Percentiles rank a stretch among this genome's conserved stretches.
Conservation (phyloP, 1,140 invertebrate species). For the Hylaeus anthracinus region DNA sequence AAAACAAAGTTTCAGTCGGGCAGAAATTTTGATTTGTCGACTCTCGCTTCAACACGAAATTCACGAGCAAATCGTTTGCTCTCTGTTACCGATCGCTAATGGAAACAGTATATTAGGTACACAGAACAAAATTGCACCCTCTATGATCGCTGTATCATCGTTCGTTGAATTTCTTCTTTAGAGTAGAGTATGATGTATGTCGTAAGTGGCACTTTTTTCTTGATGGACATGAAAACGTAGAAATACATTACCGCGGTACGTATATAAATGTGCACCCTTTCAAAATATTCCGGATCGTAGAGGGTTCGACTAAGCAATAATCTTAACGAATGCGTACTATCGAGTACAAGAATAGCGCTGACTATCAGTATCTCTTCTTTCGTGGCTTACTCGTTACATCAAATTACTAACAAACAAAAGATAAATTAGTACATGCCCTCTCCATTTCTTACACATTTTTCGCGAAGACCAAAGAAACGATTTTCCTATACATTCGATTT, state of each 20-base stretch:
- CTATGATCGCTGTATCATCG: neutral
- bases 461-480: neutral
- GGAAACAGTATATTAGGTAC: neutral
- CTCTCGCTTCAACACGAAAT: too few species aligned
- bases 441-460: neutral
- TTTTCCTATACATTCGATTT: neutral
- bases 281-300: neutral
- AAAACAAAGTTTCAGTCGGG: too few species aligned
- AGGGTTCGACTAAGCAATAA: slow-evolving; percentile 2
- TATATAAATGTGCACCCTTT: neutral
- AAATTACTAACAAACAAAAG: neutral
- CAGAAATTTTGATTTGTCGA: too few species aligned
- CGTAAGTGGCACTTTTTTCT: neutral
- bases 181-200: slow-evolving; percentile 13
- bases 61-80: too few species aligned
- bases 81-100: neutral
- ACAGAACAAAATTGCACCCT: neutral
- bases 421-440: neutral
- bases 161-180: slow-evolving; percentile 11
- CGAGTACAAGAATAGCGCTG: neutral
- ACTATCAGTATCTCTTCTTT: neutral
- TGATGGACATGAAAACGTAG: neutral
- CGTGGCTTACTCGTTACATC: neutral
- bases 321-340: neutral
- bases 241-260: neutral